Evolutionary conservation across 2,797 vertebrate species (phyloP), one percentile per base, ranked within the genome.

Genomic region (Acrossocheilus wenchowensis): DNA sequence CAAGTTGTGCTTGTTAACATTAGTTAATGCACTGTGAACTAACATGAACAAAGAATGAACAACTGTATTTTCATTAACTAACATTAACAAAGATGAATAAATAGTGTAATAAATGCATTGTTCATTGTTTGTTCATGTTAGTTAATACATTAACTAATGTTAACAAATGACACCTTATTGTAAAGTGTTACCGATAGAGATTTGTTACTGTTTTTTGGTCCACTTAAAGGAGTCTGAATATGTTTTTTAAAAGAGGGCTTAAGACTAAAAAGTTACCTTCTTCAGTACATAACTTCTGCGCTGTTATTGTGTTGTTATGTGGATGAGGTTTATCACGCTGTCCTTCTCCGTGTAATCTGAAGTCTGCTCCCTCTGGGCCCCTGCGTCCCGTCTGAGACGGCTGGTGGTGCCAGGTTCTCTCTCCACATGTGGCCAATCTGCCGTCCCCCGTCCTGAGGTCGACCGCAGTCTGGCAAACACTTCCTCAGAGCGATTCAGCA

Each of bases 401-500:
- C 30, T 54, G 48, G 45, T 81, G 64, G 72, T 91, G 89, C 87
- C 78, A 82, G 86, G 88, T 74, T 66, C 15, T 72, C 52, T 66
- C 52, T 66, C 73, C 57, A 21, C 72, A 81, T 85, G 89, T 26
- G 68, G 81, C 73, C 79, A 66, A 60, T 72, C 87, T 69, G 69
- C 72, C 86, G 69, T 89, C 81, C 81, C 75, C 39, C 36, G 85
- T 86, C 86, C 91, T 69, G 50, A 86, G 73, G 84, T 30, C 83
- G 88, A 92, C 91, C 92, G 83, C 89, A 92, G 86, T 83, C 81
- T 64, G 62, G 78, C 54, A 84, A 79, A 64, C 88, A 89, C 82
- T 88, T 57, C 78, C 39, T 54, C 90, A 83, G 79, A 86, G 91
- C 71, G 77, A 85, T 80, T 81, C 78, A 48, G 84, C 66, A 83